Evolutionary conservation across 2,113 vertebrate species (phyloP), one percentile per base, ranked within the genome.

Genomic region (Rhinopomastus cyanomelas): DNA sequence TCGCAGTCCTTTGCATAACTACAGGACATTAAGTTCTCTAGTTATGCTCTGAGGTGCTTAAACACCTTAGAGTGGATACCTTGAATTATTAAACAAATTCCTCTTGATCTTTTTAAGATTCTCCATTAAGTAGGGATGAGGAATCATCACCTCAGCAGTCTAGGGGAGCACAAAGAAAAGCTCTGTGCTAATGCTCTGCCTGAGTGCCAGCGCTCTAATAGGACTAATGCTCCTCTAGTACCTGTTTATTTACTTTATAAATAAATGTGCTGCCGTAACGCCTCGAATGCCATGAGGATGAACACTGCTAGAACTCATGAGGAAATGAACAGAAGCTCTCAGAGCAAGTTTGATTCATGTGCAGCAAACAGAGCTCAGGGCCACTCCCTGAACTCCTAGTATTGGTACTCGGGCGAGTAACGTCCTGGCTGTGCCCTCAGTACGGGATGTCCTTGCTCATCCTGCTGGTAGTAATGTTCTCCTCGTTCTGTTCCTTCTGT

Each of bases 271-370:
- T 92, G 61, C 69, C 81, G 9, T 92, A 95, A 96, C 92, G 64
- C 88, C 62, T 94, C 77, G 84, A 94, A 93, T 93, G 57, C 88
- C 88, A 93, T 44, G 55, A 60, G n/a, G 60, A 90, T 92, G 77
- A 93, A 65, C 36, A 86, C 34, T 81, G 4, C 57, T 88, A 60
- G 90, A 94, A 86, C 39, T 88, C 74, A 94, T 81, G 81, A 93
- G 94, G 86, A 96, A 96, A 88, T 61, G 36, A 52, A 75, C 3
- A 74, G 60, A 88, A 71, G 22, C 87, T 83, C 91, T 93, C 49
- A 74, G 82, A 59, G 6, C 27, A 68, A 76, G 66, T 80, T 94
- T 89, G 72, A 91, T 89, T 95, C 79, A 89, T 85, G 27, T 39
- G 37, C 32, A 84, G 42, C 55, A 86, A 85, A 86, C 30, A 65